phyloP scores from a whole-genome alignment of 2,888 invertebrate species.

The Byasa hedistus region DNA sequence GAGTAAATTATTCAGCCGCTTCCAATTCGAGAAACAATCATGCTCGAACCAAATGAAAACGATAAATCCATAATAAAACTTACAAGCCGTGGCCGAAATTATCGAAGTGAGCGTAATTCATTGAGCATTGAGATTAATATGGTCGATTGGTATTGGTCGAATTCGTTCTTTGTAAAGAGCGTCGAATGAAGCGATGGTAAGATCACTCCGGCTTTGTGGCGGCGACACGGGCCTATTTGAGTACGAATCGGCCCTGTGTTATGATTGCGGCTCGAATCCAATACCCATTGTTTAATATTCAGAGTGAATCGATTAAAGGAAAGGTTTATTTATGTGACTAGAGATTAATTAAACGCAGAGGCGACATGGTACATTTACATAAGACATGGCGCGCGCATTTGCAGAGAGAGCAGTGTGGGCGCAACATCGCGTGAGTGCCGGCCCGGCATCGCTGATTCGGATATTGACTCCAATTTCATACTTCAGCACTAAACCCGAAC shows the following conservation, averaged over 20 bases:
- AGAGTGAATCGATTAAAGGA: conserved; percentile 59
- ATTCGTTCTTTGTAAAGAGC: neutral
- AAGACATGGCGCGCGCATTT: conserved; percentile 78
- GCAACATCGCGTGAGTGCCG: conserved; percentile 51
- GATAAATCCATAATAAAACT: conserved; percentile 14
- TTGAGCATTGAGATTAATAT: neutral
- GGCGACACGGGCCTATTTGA: neutral
- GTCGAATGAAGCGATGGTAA: neutral
- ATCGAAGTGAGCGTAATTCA: conserved; percentile 5
- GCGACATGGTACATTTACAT: conserved; percentile 77
- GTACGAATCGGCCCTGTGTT: neutral
- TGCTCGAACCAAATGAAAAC: conserved; percentile 14
- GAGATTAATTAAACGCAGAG: conserved; percentile 76
- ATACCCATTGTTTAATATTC: conserved; percentile 58
- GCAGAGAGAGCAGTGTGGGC: conserved; percentile 61
- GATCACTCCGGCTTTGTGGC: neutral
- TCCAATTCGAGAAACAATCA: conserved; percentile 25
- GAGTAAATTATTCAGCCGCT: conserved; percentile 2
- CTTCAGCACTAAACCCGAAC: conserved; percentile 14
- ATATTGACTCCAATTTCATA: conserved; percentile 34
- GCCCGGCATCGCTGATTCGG: conserved; percentile 23
- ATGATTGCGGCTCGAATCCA: conserved; percentile 8
- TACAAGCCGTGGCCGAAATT: neutral
- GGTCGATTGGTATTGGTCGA: neutral
- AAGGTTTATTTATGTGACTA: conserved; percentile 71